A percentile compares a stretch with the other conserved stretches of the same genome.
These are phyloP conservation scores for Chrysochloris asiatica DNA, from an alignment of 2,113 vertebrate species.

Conservation along the genomic window DNA sequence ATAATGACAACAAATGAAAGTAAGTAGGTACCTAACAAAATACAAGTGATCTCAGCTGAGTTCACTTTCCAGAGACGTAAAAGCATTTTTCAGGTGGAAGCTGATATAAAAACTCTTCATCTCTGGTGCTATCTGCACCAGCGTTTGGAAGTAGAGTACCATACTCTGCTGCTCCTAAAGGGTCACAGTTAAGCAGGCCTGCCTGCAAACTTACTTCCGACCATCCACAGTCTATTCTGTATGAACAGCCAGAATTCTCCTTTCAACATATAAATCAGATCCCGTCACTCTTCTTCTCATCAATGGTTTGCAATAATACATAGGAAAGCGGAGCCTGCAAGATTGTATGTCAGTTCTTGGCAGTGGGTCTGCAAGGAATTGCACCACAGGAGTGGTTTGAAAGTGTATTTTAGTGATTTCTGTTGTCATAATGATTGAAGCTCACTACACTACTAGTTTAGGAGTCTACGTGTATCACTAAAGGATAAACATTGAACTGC, in stretches of 20 bases:
- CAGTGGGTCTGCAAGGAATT: background rate
- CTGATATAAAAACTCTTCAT: background rate
- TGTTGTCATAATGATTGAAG: background rate
- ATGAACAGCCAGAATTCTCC: background rate
- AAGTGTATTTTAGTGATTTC: background rate
- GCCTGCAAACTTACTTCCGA: background rate
- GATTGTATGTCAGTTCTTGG: background rate
- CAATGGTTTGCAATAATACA: background rate
- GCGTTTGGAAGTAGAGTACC: background rate
- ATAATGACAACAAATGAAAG: slow-evolving; percentile 32
- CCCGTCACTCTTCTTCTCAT: background rate
- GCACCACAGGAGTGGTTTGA: background rate
- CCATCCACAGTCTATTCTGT: background rate
- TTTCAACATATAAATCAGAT: no score
- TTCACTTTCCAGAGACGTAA: background rate
- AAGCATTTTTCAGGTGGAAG: background rate
- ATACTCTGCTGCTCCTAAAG: background rate
- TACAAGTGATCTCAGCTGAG: background rate
- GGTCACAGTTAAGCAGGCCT: background rate
- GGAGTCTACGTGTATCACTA: no score
- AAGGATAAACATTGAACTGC: no score
- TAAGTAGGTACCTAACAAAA: background rate
- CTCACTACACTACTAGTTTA: no score
- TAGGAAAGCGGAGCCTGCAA: background rate
- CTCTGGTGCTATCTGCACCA: background rate